Evolutionary conservation across 2,797 vertebrate genomes (phyloP), one percentile per base, ranked within the genome.

Genomic region (Malacoraja senta): DNA sequence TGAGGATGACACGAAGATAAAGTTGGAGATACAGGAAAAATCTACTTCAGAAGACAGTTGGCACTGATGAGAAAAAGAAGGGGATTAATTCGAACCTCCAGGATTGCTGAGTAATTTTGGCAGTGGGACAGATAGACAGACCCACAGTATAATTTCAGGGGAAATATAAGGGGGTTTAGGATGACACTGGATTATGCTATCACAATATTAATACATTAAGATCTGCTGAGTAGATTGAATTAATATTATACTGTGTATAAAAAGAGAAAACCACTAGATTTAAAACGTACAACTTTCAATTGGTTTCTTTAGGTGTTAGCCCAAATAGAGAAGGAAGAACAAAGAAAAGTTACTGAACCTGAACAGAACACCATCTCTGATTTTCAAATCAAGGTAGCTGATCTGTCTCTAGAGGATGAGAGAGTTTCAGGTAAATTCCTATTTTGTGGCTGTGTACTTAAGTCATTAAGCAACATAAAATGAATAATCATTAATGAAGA

Each of bases 271-370:
- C 24, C 13, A 92, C 9, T 74, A 29, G 26, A 92, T 6, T 72
- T 76, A 91, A 44, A 68, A 65, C 32, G 13, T 74, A 72, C 24
- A 38, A 72, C 21, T 71, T 72, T 92, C 35, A 9, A 58, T 92
- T 86, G 44, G 10, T 94, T 94, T 93, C 94, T 93, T 90, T 94
- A 99, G 98, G 94, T 97, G 76, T 80, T 96, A 15, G 94, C 94
- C 95, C 96, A 96, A 95, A 94, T 96, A 94, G 96, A 96, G 94
- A 94, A 94, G 12, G 93, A 94, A 93, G 93, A 94, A 76, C 90
- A 92, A 76, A 92, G 24, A 53, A 9, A 44, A 53, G 35, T 15
- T 12, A n/a, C 21, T 29, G 90, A 92, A 92, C 24, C 24, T 13
- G 71, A 92, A 72, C 29, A 15, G 90, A 76, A 76, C 29, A 76